Evolutionary conservation across 2,113 vertebrate genomes (phyloP), one percentile per base, ranked within the genome.

Genomic region (Probosciger aterrimus): DNA sequence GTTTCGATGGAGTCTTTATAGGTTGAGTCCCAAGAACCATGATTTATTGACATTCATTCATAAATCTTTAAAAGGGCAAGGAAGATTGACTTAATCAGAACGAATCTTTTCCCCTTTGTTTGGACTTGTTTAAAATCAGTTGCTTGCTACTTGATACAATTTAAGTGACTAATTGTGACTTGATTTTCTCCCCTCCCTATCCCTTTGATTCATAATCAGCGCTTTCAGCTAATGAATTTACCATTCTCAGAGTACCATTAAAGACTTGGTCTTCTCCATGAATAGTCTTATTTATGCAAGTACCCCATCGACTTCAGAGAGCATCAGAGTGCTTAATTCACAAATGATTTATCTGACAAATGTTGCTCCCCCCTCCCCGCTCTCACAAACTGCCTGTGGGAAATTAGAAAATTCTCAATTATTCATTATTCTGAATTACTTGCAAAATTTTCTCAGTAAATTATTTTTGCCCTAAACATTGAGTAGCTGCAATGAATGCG

Each of bases 21-120:
- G 82, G 73, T 88, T 92, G 78, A 94, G 52, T 93, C 82, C 65
- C 88, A 82, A 92, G 73, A 93, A 90, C 65, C 62, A 67, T 84
- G 44, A 91, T 95, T 97, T 96, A 96, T 92, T 96, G 95, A 95
- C 93, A 77, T 82, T 79, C 60, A 63, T 91, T 94, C 69, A 94
- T 94, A 90, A 95, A 96, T 96, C 90, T 93, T 96, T 95, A 93
- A 96, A 96, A 95, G 90, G 93, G 76, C 88, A 94, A 79, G 86
- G 86, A 55, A 95, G 92, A 87, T 69, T 75, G 90, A 94, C 95
- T 91, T 91, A 95, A 91, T 96, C 95, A 95, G 92, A 92, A 85
- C 1, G 1, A 93, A 95, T 93, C 1, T 24, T 85, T 96, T 80
- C 70, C 62, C 59, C 49, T 96, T 96, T 95, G 91, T 94, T 93